Evolutionary conservation across 2,888 invertebrate genomes (phyloP).

Genomic region (Pheosia tremula): DNA sequence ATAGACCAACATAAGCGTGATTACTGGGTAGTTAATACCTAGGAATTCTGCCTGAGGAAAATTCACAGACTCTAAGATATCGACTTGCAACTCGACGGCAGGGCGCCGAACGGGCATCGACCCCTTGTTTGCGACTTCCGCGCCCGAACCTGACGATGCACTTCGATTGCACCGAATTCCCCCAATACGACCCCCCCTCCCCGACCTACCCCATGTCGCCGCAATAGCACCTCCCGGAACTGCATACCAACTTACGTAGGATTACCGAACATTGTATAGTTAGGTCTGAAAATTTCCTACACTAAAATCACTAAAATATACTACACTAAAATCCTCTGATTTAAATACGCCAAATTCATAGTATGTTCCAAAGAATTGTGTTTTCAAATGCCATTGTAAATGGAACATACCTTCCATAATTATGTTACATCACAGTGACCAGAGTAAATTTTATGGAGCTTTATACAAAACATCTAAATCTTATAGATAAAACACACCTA

Average conservation of each 20-base stretch:
- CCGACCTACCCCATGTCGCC: slow-evolving; percentile 58
- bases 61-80: slow-evolving; percentile 24
- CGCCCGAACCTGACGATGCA: slow-evolving; percentile 66
- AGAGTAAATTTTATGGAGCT: too few relatives aligned
- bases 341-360: too few relatives aligned
- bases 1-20: too few relatives aligned
- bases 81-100: slow-evolving; percentile 47
- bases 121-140: slow-evolving; percentile 75
- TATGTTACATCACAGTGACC: too few relatives aligned
- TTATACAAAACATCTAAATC: too few relatives aligned
- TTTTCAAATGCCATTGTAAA: too few relatives aligned
- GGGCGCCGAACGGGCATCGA: slow-evolving; percentile 69
- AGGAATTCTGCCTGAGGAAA: neutral
- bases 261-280: slow-evolving; percentile 28
- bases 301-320: too few relatives aligned
- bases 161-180: slow-evolving; percentile 57
- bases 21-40: too few relatives aligned
- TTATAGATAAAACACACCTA: too few relatives aligned
- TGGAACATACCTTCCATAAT: too few relatives aligned
- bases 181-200: slow-evolving; percentile 18
- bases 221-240: slow-evolving; percentile 26
- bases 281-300: neutral
- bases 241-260: slow-evolving; percentile 22
- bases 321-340: neutral
- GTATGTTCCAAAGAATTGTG: too few relatives aligned